phyloP scores from a whole-genome alignment of 2,797 vertebrate species.

The Benthosema pterotum region DNA sequence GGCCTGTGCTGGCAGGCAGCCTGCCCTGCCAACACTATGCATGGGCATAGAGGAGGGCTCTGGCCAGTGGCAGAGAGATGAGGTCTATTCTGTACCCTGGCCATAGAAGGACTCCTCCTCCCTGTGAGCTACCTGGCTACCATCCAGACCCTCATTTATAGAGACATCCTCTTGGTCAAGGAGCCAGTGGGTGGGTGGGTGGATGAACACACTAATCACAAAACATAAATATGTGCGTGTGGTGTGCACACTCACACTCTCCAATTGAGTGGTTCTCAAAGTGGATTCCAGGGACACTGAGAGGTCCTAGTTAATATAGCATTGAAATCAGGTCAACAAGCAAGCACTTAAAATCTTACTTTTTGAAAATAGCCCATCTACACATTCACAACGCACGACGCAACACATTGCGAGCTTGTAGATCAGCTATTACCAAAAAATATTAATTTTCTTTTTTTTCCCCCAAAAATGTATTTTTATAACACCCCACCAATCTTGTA shows the following conservation, averaged over 20 bases:
- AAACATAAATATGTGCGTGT: constrained; percentile 1
- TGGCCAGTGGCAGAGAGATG: not conserved
- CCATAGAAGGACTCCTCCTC: constrained; percentile 6
- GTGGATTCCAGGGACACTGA: no score
- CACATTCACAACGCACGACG: no score
- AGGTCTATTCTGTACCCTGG: not conserved
- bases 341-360: no score
- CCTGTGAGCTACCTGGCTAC: not conserved
- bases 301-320: no score
- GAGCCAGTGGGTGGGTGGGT: not conserved
- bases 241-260: not conserved
- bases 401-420: no score
- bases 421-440: no score
- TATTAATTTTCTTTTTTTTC: no score
- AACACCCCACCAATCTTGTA: no score
- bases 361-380: no score
- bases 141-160: constrained; percentile 6
- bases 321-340: no score
- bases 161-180: not conserved
- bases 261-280: not conserved
- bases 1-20: constrained; percentile 2
- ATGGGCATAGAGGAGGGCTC: not conserved
- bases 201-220: not conserved
- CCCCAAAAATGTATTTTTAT: no score
- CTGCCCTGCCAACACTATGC: not conserved